Percentiles rank a stretch among this genome's conserved stretches.
Evolutionary conservation across 2,888 invertebrate species (phyloP).

Genomic region (Apoderus coryli): DNA sequence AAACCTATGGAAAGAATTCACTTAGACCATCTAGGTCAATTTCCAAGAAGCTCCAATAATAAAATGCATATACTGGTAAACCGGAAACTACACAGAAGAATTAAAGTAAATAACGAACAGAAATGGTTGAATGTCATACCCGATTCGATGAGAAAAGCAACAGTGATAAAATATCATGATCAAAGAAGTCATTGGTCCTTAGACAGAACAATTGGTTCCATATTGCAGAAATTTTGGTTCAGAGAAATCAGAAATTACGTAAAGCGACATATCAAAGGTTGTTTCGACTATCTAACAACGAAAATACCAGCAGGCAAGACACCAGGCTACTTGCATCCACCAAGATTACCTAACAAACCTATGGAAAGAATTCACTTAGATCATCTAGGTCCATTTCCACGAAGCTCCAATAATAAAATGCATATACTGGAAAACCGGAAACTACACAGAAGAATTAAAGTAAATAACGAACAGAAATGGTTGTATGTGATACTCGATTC

Average conservation of each 20-base stretch:
- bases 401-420: constrained; percentile 10
- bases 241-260: constrained; percentile 12
- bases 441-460: constrained; percentile 4
- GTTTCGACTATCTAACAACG: constrained; percentile 13
- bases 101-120: constrained; percentile 5
- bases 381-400: constrained; percentile 15
- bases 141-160: constrained; percentile 14
- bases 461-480: constrained; percentile 4
- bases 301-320: no score
- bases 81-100: constrained; percentile 4
- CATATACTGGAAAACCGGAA: no score
- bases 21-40: no score
- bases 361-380: no score
- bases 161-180: constrained; percentile 14
- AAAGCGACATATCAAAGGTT: constrained; percentile 13
- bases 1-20: no score
- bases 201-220: constrained; percentile 10
- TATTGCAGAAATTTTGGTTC: constrained; percentile 15
- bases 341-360: no score
- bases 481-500: constrained; percentile 12
- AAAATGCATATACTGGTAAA: no score
- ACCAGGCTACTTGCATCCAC: no score
- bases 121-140: constrained; percentile 12
- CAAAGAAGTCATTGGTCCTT: constrained; percentile 13
- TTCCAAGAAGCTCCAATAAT: no score